Conservation (phyloP, 2,888 invertebrate genomes). For the Halictus quadricinctus region DNA sequence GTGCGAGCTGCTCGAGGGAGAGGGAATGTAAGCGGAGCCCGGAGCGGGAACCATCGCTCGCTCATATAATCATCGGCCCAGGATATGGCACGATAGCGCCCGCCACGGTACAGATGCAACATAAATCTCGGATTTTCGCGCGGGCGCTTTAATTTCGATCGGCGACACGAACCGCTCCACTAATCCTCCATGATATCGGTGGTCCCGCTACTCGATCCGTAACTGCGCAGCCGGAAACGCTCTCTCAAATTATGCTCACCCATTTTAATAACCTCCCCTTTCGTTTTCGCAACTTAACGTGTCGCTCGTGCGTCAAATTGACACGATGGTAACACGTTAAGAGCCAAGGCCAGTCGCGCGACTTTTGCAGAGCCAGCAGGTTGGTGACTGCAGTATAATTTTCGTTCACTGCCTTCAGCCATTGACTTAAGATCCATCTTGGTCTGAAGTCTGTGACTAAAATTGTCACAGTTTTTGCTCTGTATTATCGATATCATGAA, state of each 20-base stretch:
- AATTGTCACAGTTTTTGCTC: too few relatives aligned
- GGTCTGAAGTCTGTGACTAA: too few relatives aligned
- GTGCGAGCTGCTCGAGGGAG: slow-evolving; percentile 6
- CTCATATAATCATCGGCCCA: slow-evolving; percentile 48
- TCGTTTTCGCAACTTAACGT: too few relatives aligned
- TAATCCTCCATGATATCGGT: slow-evolving; percentile 37
- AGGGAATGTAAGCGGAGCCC: slow-evolving; percentile 19
- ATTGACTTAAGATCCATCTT: too few relatives aligned
- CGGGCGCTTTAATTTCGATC: slow-evolving; percentile 51
- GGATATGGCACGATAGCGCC: slow-evolving; percentile 3
- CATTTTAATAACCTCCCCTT: neutral
- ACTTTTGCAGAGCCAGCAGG: too few relatives aligned
- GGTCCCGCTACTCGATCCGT: slow-evolving; percentile 4
- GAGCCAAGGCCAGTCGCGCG: too few relatives aligned
- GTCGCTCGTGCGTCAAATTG: too few relatives aligned
- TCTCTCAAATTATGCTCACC: neutral
- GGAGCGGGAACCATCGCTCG: slow-evolving; percentile 43
- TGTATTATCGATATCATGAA: too few relatives aligned
- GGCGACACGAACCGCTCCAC: neutral
- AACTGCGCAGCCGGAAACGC: neutral
- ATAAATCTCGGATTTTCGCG: slow-evolving; percentile 56
- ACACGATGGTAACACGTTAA: too few relatives aligned
- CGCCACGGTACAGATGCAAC: slow-evolving; percentile 5
- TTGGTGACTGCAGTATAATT: too few relatives aligned
- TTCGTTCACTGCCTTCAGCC: too few relatives aligned